Percentiles rank a stretch among this genome's conserved stretches.
These are phyloP conservation scores for Diarsia brunnea DNA, from an alignment of 2,888 invertebrate species.

Conservation along the genomic window DNA sequence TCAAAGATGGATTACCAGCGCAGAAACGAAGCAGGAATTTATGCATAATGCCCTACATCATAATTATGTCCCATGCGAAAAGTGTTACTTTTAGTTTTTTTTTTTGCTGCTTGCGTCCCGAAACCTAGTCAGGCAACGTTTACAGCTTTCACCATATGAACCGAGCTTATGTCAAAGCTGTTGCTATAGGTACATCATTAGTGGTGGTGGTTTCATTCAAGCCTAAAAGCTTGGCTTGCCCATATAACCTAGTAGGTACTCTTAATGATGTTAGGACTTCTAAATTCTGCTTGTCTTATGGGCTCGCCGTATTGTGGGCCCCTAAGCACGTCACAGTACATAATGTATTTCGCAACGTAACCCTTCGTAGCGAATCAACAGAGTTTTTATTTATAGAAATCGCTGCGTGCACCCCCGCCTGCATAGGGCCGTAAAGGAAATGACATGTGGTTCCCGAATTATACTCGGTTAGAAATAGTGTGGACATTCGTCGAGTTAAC, in stretches of 20 bases:
- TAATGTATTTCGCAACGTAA: constrained; percentile 71
- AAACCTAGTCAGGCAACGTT: background rate
- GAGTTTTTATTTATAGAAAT: constrained; percentile 75
- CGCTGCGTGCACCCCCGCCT: constrained; percentile 72
- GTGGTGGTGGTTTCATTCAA: no score
- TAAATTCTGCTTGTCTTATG: no score
- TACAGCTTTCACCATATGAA: background rate
- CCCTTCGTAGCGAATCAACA: constrained; percentile 73
- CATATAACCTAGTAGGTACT: no score
- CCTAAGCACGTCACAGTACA: no score
- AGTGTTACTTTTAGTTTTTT: background rate
- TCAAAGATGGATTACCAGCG: background rate
- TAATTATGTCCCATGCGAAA: background rate
- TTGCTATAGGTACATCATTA: no score
- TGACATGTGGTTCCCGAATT: constrained; percentile 90
- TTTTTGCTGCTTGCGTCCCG: background rate
- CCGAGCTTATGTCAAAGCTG: background rate
- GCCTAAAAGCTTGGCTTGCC: no score
- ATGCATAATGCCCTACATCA: background rate
- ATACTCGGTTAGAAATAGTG: constrained; percentile 69
- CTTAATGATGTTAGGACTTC: no score
- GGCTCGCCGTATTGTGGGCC: no score
- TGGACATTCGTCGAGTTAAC: constrained; percentile 69
- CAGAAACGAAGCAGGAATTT: background rate
- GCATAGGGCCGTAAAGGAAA: constrained; percentile 86